Percentiles rank a stretch among this genome's conserved stretches.
Evolutionary conservation across 2,888 invertebrate species (phyloP).

Genomic region (Bugulina stolonifera): DNA sequence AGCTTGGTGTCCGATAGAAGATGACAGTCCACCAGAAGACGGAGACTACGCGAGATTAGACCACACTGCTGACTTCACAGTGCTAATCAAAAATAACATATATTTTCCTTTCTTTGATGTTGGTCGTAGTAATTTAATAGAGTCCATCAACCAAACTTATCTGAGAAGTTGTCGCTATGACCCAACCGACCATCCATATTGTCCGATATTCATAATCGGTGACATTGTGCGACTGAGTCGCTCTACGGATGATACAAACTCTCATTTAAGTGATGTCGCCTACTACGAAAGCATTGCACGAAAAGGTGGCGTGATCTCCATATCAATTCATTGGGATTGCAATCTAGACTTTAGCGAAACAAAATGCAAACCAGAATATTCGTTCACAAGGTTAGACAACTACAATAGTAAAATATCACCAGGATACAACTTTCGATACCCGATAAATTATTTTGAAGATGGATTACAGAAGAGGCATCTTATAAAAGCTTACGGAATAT

Average conservation of each 20-base stretch:
- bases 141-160: conserved; percentile 39
- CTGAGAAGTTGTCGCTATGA: conserved; percentile 47
- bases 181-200: conserved; percentile 40
- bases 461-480: conserved; percentile 48
- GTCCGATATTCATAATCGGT: conserved; percentile 54
- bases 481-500: conserved; percentile 55
- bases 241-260: too few relatives aligned
- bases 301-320: conserved; percentile 53
- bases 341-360: conserved; percentile 53
- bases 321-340: conserved; percentile 56
- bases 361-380: conserved; percentile 54
- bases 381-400: conserved; percentile 54
- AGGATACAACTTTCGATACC: conserved; percentile 35
- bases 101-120: conserved; percentile 47
- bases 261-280: conserved; percentile 33
- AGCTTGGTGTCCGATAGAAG: conserved; percentile 57
- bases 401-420: conserved; percentile 5
- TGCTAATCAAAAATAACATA: conserved; percentile 55
- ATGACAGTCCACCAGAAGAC: conserved; percentile 34
- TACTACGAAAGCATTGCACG: conserved; percentile 32
- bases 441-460: conserved; percentile 49
- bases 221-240: conserved; percentile 42
- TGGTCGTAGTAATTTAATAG: conserved; percentile 42
- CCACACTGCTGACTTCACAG: conserved; percentile 50
- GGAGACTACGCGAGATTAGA: conserved; percentile 34